Conservation (phyloP, 2,888 invertebrate genomes). For the Coelopa pilipes region DNA sequence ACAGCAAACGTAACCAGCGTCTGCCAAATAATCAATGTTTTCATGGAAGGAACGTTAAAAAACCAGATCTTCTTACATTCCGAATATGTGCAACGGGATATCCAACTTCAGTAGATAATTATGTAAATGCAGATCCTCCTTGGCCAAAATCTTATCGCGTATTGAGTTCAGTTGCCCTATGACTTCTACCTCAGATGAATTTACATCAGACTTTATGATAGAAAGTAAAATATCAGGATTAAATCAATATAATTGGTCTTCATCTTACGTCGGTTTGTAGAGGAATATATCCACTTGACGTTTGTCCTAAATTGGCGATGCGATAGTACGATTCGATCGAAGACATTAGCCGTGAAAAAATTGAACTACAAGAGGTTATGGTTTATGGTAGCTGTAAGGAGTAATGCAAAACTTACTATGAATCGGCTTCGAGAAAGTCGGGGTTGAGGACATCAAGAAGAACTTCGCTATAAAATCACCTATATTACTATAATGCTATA, state of each 20-base stretch:
- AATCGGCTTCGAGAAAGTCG: slow-evolving; percentile 80
- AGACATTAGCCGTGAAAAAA: slow-evolving; percentile 74
- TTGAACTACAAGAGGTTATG: slow-evolving; percentile 66
- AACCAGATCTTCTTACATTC: slow-evolving; percentile 73
- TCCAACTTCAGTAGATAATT: slow-evolving; percentile 77
- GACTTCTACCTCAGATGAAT: slow-evolving; percentile 69
- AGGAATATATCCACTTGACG: slow-evolving; percentile 69
- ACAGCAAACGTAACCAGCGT: slow-evolving; percentile 84
- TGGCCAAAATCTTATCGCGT: slow-evolving; percentile 74
- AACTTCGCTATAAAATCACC: background rate
- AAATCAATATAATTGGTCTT: background rate
- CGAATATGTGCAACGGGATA: slow-evolving; percentile 86
- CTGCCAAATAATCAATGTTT: slow-evolving; percentile 65
- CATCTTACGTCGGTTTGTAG: slow-evolving; percentile 48
- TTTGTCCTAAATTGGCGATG: slow-evolving; percentile 70
- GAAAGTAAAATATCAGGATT: background rate
- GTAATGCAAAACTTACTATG: slow-evolving; percentile 73
- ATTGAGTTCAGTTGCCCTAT: slow-evolving; percentile 72
- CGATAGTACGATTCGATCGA: slow-evolving; percentile 74
- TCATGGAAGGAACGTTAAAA: background rate
- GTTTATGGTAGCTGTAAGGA: background rate
- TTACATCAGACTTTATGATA: background rate
- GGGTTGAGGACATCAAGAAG: slow-evolving; percentile 71
- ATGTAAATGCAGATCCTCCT: slow-evolving; percentile 72
- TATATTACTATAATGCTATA: too few relatives aligned